Evolutionary conservation across 1,140 invertebrate species (phyloP), one percentile per base, ranked within the genome.

Genomic region (Harlomillsia oculata): DNA sequence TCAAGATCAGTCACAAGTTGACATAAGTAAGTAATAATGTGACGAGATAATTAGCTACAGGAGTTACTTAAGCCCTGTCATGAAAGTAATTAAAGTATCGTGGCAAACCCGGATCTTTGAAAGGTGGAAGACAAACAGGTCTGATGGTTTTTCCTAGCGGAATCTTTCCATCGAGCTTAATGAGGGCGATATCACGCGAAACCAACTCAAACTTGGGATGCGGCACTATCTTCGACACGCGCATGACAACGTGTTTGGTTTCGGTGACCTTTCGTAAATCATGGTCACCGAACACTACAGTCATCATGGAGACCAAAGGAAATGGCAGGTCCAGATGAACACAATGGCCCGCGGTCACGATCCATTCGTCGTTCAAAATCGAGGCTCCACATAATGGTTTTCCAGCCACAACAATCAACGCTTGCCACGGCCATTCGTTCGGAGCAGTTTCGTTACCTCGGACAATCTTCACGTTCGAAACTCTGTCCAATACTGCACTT

Each of bases 361-460:
- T 20, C 36, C 43, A 60, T 34, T 61, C 9, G 20, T 61, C 56
- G 20, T 18, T 57, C 13, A 65, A 52, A 1, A 65, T 25, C 0
- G 63, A 56, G 0, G 41, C 63, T 3, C 63, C 63, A 41, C 63
- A 65, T 11, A 65, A 13, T 0, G 63, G 59, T 36, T 34, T 20
- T 14, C 63, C 63, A 23, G 25, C 46, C 3, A 59, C 18, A 32
- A 57, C 34, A 11, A 65, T n/a, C 14, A 65, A 36, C 5, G 50
- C 59, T 36, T 65, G 63, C 63, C 63, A 65, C 1, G 63, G 63
- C 23, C 30, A 65, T 29, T 65, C 63, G 36, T 65, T 65, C 0
- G 62, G 34, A 14, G 52, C 56, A 16, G 59, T 65, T 28, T 60
- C 59, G 50, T 65, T 61, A 1, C 63, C 63, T 14, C 49, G 29